Base-by-base conservation (phyloP, 2,113 vertebrate species). In the Diadophis punctatus region DNA sequence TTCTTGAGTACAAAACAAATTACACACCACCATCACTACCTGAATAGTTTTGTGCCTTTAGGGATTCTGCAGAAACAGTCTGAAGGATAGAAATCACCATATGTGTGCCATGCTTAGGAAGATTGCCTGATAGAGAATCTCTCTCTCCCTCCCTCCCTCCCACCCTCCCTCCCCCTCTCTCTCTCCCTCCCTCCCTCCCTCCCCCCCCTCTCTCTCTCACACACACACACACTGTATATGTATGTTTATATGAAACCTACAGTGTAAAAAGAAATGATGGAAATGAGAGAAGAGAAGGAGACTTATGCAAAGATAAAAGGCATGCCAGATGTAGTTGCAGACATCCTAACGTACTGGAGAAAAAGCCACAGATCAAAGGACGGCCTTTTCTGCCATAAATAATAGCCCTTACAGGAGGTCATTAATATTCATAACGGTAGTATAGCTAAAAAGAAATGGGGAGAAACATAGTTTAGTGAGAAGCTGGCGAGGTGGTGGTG, bases 391-490 rank as follows among this genome's bases (percentile, higher is more conserved):
- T 95, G 90, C 94, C 94, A 95, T 95, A 97, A 97, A 97, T 97
- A 97, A 96, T n/a, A 96, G 80, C 94, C 94, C 93, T 96, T 97
- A 95, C 95, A 96, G 95, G 95, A 96, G 96, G 93, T 95, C 95
- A 97, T 98, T 98, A 98, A 98, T 98, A 98, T 97, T 98, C 97
- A 97, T 95, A 97, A 96, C 90, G 95, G 95, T 95, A 96, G 95
- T 95, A 95, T 94, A 95, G 94, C 95, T 97, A 97, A 96, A 97
- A 97, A 97, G 97, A 97, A 96, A 96, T 95, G 53, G 53, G 93
- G 90, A 96, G 96, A 96, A 96, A 94, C 95, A 95, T 96, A 97
- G 96, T 98, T 97, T 96, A 95, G 95, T 96, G 90, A 94, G 55
- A 48, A 68, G 68, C 34, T 80, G 68, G 60, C 0, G 30, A 68